Percentiles rank a stretch among this genome's conserved stretches.
Evolutionary conservation across 2,888 invertebrate species (phyloP).

Genomic region (Helobdella robusta): DNA sequence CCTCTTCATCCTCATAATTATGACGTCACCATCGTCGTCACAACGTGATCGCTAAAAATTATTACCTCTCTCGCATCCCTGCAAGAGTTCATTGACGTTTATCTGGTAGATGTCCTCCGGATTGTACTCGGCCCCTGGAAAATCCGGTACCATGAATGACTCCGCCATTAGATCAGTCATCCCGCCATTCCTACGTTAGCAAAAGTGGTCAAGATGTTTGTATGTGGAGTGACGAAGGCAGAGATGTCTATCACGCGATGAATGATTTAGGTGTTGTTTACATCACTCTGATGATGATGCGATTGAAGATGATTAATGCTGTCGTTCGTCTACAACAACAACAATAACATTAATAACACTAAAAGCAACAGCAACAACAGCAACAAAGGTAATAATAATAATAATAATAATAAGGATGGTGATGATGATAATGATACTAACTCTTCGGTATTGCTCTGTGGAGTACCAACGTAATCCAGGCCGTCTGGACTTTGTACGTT

Average conservation of each 20-base stretch:
- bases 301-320: too few species aligned
- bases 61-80: slow-evolving; percentile 12
- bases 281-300: too few species aligned
- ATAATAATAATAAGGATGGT: background rate
- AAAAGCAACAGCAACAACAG: background rate
- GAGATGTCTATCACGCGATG: too few species aligned
- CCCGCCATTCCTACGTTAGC: slow-evolving; percentile 13
- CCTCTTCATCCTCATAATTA: too few species aligned
- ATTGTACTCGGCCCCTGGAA: slow-evolving; percentile 35
- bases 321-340: background rate
- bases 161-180: slow-evolving; percentile 22
- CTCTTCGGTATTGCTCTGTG: background rate
- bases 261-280: too few species aligned
- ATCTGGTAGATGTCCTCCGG: slow-evolving; percentile 39
- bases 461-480: background rate
- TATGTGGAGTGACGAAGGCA: too few species aligned
- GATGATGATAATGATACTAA: slow-evolving; percentile 1
- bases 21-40: background rate
- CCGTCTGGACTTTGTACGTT: background rate
- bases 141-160: slow-evolving; percentile 25
- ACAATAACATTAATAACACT: background rate
- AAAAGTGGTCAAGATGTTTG: too few species aligned
- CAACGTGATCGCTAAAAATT: background rate
- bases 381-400: background rate
- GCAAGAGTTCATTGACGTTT: slow-evolving; percentile 38